Conservation (phyloP, 2,888 invertebrate species). For the Aleiodes testaceus region DNA sequence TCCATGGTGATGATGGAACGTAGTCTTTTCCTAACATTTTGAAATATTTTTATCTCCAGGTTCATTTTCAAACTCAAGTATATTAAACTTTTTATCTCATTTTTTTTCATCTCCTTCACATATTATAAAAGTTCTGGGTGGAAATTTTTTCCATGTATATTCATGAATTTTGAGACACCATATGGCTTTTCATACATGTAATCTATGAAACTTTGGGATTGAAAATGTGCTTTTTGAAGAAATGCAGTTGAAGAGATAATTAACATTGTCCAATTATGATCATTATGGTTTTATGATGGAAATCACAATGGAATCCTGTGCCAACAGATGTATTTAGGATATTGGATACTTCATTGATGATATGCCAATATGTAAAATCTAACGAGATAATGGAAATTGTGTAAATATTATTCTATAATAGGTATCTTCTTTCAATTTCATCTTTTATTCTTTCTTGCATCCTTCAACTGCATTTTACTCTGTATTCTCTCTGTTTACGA, state of each 20-base stretch:
- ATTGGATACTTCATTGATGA: not conserved
- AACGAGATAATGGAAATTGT: not conserved
- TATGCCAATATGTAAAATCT: not conserved
- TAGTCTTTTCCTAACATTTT: not conserved
- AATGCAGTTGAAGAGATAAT: not conserved
- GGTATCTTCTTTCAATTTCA: not conserved
- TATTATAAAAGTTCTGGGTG: conserved; percentile 17
- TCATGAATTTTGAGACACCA: not conserved
- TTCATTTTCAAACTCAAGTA: conserved; percentile 19
- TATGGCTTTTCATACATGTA: not conserved
- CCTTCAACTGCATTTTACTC: not conserved
- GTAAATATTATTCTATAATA: conserved; percentile 5
- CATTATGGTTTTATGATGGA: not conserved
- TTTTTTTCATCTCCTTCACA: not conserved
- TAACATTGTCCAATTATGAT: not conserved
- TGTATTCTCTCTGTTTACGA: not conserved
- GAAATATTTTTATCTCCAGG: conserved; percentile 7
- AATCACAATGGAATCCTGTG: not conserved
- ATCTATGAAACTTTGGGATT: conserved; percentile 5
- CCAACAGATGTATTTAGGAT: conserved; percentile 4
- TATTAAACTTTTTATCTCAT: conserved; percentile 22
- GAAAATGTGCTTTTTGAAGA: not conserved
- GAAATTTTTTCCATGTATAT: conserved; percentile 19
- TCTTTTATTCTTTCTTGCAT: not conserved
- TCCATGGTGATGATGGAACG: conserved; percentile 14